These are phyloP conservation scores for Turritopsis rubra DNA, from an alignment of 30 jellyfish, hydroid and myxozoan genomes.

Conservation along the genomic window DNA sequence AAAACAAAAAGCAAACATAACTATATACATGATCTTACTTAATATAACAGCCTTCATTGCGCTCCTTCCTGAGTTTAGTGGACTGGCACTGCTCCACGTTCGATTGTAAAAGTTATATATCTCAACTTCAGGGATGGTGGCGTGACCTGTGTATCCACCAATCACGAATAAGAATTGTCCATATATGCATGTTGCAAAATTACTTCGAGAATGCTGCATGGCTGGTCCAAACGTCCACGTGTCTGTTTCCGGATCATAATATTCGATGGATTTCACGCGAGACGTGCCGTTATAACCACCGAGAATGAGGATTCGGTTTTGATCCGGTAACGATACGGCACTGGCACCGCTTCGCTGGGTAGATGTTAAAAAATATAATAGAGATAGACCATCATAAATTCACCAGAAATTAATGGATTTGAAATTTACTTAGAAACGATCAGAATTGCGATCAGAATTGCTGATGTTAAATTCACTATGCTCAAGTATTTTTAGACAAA, in stretches of 20 bases:
- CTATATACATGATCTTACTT: slow-evolving; percentile 7
- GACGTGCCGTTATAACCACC: slow-evolving; percentile 82
- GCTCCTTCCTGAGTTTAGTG: slow-evolving; percentile 36
- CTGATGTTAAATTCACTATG: too few relatives aligned
- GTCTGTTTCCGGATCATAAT: slow-evolving; percentile 40
- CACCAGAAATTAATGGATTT: too few relatives aligned
- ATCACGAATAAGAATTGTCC: slow-evolving; percentile 49
- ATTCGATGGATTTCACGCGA: slow-evolving; percentile 54
- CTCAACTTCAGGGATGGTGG: slow-evolving; percentile 53
- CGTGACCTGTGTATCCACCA: slow-evolving; percentile 81
- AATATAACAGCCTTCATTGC: slow-evolving; percentile 61
- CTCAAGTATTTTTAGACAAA: too few relatives aligned
- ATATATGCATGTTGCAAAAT: slow-evolving; percentile 60
- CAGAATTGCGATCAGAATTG: too few relatives aligned
- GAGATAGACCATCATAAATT: too few relatives aligned
- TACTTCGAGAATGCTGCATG: slow-evolving; percentile 64
- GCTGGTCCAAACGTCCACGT: slow-evolving; percentile 70
- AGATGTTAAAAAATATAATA: neutral
- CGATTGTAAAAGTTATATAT: slow-evolving; percentile 32
- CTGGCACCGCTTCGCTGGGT: slow-evolving; percentile 74
- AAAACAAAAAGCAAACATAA: neutral
- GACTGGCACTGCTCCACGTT: slow-evolving; percentile 44
- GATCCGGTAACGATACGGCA: slow-evolving; percentile 52
- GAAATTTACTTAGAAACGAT: too few relatives aligned
- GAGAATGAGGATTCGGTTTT: slow-evolving; percentile 49